Conservation (phyloP, 2,888 invertebrate species). For the Papilio demoleus region DNA sequence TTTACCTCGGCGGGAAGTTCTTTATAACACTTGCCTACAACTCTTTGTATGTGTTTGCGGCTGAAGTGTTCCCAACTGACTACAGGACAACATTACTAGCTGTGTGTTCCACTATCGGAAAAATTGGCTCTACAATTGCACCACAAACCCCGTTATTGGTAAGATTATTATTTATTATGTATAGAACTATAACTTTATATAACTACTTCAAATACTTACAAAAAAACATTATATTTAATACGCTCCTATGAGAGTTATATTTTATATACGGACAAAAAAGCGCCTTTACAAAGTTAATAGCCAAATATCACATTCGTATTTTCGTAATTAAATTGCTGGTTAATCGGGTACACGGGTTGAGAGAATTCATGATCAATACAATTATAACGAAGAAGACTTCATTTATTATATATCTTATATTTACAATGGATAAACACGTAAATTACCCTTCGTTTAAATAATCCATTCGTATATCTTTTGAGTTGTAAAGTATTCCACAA, state of each 20-base stretch:
- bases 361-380: conserved; percentile 17
- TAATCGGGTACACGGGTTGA: conserved; percentile 17
- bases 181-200: neutral
- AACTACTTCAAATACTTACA: neutral
- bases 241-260: too few species aligned
- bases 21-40: conserved; percentile 87
- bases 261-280: neutral
- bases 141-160: conserved; percentile 87
- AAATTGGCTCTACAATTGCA: conserved; percentile 86
- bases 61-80: conserved; percentile 88
- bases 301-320: conserved; percentile 10
- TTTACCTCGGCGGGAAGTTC: conserved; percentile 86
- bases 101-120: conserved; percentile 87
- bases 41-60: conserved; percentile 86
- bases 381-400: conserved; percentile 12
- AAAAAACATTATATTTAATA: too few species aligned
- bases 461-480: neutral
- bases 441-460: conserved; percentile 30
- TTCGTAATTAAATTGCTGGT: conserved; percentile 22
- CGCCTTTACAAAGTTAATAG: conserved; percentile 8
- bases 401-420: conserved; percentile 1
- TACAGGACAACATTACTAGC: conserved; percentile 86
- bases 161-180: conserved; percentile 38
- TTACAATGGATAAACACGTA: too few species aligned
- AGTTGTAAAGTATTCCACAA: neutral